Conservation (phyloP, 2,797 vertebrate genomes). For the Hoplostethus atlanticus region DNA sequence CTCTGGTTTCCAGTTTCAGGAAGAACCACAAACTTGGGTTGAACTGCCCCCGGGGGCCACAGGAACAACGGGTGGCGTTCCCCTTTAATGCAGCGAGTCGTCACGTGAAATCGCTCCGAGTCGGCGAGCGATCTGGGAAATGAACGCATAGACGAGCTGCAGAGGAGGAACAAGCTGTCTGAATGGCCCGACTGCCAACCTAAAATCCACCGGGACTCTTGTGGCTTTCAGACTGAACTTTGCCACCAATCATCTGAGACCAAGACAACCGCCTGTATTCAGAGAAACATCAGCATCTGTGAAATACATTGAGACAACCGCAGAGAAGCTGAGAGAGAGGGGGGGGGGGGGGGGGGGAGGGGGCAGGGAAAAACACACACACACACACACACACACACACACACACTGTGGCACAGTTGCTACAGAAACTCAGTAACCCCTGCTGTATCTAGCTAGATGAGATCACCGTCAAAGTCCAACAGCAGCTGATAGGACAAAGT, state of each 20-base stretch:
- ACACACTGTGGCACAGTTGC: not conserved
- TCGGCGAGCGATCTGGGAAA: not conserved
- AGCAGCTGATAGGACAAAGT: slow-evolving; percentile 26
- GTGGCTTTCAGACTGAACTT: slow-evolving; percentile 7
- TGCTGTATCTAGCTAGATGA: not conserved
- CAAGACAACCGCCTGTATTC: not conserved
- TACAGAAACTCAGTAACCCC: not conserved
- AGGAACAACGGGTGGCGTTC: too few species aligned
- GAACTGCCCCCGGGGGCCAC: too few species aligned
- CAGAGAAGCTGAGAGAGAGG: not conserved
- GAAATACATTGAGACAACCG: not conserved
- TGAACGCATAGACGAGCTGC: slow-evolving; percentile 48
- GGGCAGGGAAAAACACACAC: not conserved
- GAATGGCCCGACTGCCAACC: too few species aligned
- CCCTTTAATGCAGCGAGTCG: not conserved
- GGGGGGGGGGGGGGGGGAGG: too few species aligned
- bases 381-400: not conserved
- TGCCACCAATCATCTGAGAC: not conserved
- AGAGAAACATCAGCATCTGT: not conserved
- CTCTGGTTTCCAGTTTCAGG: too few species aligned
- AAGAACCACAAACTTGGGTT: too few species aligned
- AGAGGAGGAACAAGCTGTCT: not conserved
- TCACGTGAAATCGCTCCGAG: not conserved
- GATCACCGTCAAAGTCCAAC: slow-evolving; percentile 57
- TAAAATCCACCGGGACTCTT: too few species aligned